Evolutionary conservation across 2,113 vertebrate species (phyloP), one percentile per base, ranked within the genome.

Genomic region (Dendropsophus ebraccatus): DNA sequence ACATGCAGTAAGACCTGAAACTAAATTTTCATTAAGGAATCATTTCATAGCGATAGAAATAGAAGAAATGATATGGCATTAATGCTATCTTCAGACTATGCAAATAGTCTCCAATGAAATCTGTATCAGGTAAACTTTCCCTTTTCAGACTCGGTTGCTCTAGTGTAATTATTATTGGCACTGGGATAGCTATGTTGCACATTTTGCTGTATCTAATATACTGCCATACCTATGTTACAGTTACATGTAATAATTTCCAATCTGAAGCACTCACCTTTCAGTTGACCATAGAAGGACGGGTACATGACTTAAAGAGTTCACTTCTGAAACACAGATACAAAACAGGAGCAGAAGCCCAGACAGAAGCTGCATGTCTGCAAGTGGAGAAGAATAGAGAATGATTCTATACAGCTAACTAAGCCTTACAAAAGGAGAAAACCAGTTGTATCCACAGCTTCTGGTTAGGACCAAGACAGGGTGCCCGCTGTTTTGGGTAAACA

Each of bases 251-350:
- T 25, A 47, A 47, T 75, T 23, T 28, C 21, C 23, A 4, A 21
- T 45, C 4, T 49, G 11, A 45, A 12, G 11, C 37, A 81, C 92
- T 91, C 88, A 94, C 93, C 92, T 89, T 82, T 85, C 49, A 8
- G 90, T 89, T 32, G 93, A 92, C 93, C 93, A 94, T 0, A 93
- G 82, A 85, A 94, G 88, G 87, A 92, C 17, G 0, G 92, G 92
- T 7, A 91, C 90, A 13, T 92, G 92, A 0, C 65, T 19, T 45
- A 0, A 14, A 0, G 92, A 0, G 5, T 87, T 54, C 0, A 86
- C 0, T 0, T 0, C 0, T 25, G 0, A 0, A 67, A 67, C 2
- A 9, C 91, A 88, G 76, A 0, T 0, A 0, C 81, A 5, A 0
- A 90, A 77, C 65, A 73, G 0, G 0, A 88, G 0, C 23, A 91